A percentile compares a stretch with the other conserved stretches of the same genome.
Evolutionary conservation across 2,113 vertebrate species (phyloP).

Genomic region (Danionella cerebrum): DNA sequence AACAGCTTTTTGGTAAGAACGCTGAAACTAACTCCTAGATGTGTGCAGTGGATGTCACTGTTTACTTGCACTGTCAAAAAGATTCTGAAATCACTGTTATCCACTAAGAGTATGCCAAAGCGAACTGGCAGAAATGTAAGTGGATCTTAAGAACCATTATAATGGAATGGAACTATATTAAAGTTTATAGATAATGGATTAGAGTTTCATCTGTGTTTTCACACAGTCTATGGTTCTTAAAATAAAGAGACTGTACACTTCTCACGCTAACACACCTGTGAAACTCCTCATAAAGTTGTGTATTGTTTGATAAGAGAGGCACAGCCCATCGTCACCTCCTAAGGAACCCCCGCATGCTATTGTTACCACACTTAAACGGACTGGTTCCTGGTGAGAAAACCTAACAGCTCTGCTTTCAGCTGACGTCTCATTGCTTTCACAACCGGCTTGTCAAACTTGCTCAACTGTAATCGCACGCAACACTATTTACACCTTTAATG

Average conservation of each 20-base stretch:
- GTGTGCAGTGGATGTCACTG: not conserved
- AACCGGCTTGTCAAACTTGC: not conserved
- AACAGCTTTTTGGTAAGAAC: conserved; percentile 43
- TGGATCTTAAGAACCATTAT: too few species aligned
- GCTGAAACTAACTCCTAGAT: conserved; percentile 3
- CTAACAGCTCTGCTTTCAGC: not conserved
- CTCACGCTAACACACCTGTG: not conserved
- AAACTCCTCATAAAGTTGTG: not conserved
- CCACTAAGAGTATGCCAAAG: too few species aligned
- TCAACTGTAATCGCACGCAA: not conserved
- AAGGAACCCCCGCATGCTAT: not conserved
- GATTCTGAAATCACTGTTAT: too few species aligned
- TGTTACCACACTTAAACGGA: not conserved
- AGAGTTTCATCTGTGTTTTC: too few species aligned
- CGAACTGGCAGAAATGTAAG: too few species aligned
- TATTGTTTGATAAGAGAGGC: not conserved
- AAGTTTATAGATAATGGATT: too few species aligned
- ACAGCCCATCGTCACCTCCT: not conserved
- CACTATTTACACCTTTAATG: not conserved
- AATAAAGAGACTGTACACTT: too few species aligned
- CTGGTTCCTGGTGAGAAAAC: not conserved
- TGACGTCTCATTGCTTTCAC: not conserved
- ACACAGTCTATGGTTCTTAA: not conserved
- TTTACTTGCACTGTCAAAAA: too few species aligned
- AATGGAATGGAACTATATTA: too few species aligned